Conservation (phyloP, 2,797 vertebrate genomes). For the Limosa lapponica region DNA sequence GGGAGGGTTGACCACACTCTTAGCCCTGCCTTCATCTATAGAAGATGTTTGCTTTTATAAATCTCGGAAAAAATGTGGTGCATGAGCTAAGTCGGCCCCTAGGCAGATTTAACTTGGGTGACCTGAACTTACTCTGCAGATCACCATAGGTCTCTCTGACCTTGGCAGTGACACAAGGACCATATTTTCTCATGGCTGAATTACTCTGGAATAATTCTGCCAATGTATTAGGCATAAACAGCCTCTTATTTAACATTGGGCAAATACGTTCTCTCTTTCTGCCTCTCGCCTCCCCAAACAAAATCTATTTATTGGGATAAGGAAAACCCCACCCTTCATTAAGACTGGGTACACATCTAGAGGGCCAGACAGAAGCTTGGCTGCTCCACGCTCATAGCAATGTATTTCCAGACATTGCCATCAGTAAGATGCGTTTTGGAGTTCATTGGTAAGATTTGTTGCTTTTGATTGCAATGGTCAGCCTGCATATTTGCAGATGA, state of each 20-base stretch:
- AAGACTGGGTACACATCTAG: neutral
- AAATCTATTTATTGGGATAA: slow-evolving; percentile 53
- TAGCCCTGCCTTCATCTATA: slow-evolving; percentile 4
- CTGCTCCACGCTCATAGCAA: neutral
- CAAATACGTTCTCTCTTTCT: slow-evolving; percentile 22
- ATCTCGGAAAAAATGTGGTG: slow-evolving; percentile 43
- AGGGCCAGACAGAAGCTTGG: slow-evolving; percentile 9
- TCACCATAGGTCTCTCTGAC: slow-evolving; percentile 59
- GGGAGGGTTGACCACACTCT: neutral
- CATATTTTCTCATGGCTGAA: slow-evolving; percentile 64
- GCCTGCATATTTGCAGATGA: neutral
- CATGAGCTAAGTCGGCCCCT: slow-evolving; percentile 22
- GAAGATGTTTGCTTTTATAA: slow-evolving; percentile 62
- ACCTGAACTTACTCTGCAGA: slow-evolving; percentile 52
- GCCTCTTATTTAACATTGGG: slow-evolving; percentile 40
- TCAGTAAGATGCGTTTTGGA: neutral
- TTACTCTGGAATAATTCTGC: slow-evolving; percentile 62
- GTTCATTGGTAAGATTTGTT: neutral
- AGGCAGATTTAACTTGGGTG: slow-evolving; percentile 53
- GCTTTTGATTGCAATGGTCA: slow-evolving; percentile 18
- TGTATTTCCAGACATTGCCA: slow-evolving; percentile 3
- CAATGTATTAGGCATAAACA: slow-evolving; percentile 64
- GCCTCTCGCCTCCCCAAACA: slow-evolving; percentile 27
- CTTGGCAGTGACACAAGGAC: slow-evolving; percentile 56
- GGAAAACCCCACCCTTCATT: slow-evolving; percentile 31